phyloP scores from a whole-genome alignment of 1,140 invertebrate genomes.

The Eurytemora carolleeae region DNA sequence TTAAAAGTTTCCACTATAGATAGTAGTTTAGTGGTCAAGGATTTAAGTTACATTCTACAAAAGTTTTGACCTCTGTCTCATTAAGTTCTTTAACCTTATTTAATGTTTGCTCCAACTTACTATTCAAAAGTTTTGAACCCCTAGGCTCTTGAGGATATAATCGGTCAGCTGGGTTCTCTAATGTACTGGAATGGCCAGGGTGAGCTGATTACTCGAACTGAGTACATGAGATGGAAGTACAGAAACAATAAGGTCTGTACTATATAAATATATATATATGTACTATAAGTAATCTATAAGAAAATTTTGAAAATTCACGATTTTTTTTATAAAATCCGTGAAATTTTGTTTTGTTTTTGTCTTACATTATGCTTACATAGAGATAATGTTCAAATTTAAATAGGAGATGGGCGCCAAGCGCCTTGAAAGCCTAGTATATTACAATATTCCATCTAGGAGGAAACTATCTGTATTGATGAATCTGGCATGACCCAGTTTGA shows the following conservation, averaged over 20 bases:
- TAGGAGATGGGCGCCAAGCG: too few species aligned
- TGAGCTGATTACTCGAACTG: slow-evolving; percentile 61
- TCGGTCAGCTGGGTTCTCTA: slow-evolving; percentile 64
- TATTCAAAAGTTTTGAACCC: not conserved
- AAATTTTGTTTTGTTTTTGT: too few species aligned
- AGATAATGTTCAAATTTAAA: not conserved
- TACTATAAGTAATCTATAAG: slow-evolving; percentile 3
- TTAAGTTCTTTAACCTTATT: too few species aligned
- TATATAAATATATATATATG: slow-evolving; percentile 2
- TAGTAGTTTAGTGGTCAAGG: too few species aligned
- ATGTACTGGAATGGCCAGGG: slow-evolving; percentile 77
- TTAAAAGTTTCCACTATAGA: too few species aligned
- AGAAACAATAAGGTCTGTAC: slow-evolving; percentile 48
- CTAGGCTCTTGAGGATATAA: slow-evolving; percentile 59
- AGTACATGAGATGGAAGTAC: slow-evolving; percentile 81
- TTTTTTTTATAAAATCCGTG: not conserved
- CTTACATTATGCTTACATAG: too few species aligned
- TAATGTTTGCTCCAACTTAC: too few species aligned
- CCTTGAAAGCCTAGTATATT: too few species aligned
- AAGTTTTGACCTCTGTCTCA: too few species aligned
- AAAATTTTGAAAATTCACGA: not conserved
- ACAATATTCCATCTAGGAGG: not conserved
- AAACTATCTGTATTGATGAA: not conserved
- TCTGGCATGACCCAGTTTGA: slow-evolving; percentile 44
- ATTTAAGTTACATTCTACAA: too few species aligned